Evolutionary conservation across 2,797 vertebrate genomes (phyloP).

Genomic region (Gymnoscopelus microlampas): DNA sequence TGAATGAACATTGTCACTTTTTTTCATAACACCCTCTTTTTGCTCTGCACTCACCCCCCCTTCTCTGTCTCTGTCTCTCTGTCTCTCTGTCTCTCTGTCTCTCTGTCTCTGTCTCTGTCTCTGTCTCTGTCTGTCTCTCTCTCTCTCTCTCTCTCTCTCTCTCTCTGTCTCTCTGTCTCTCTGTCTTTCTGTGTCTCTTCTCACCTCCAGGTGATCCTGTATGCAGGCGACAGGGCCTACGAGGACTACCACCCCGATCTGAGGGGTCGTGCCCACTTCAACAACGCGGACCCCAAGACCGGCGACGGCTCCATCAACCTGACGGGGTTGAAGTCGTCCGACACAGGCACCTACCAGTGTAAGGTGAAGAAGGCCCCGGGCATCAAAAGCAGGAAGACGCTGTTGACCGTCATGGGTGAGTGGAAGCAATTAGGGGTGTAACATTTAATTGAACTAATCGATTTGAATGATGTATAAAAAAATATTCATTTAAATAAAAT

Average conservation of each 20-base stretch:
- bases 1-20: slow-evolving; percentile 1
- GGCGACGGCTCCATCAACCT: slow-evolving; percentile 92
- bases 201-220: slow-evolving; percentile 87
- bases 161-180: not conserved
- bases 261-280: slow-evolving; percentile 89
- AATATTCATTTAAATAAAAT: too few species aligned
- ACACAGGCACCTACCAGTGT: slow-evolving; percentile 93
- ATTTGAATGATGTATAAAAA: too few species aligned
- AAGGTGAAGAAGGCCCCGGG: slow-evolving; percentile 96
- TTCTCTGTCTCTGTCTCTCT: not conserved
- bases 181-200: not conserved
- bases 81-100: too few species aligned
- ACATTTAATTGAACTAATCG: too few species aligned
- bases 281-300: slow-evolving; percentile 82
- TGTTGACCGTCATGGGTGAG: slow-evolving; percentile 92
- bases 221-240: slow-evolving; percentile 86
- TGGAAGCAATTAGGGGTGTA: slow-evolving; percentile 9
- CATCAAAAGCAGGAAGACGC: slow-evolving; percentile 86
- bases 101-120: too few species aligned
- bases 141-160: too few species aligned
- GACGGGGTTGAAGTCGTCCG: slow-evolving; percentile 83
- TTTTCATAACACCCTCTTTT: slow-evolving; percentile 1
- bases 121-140: too few species aligned
- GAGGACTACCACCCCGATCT: slow-evolving; percentile 81
- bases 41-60: too few species aligned